A percentile compares a stretch with the other conserved stretches of the same genome.
These are phyloP conservation scores for Tachina lurida DNA, from an alignment of 2,888 invertebrate species.

Conservation along the genomic window DNA sequence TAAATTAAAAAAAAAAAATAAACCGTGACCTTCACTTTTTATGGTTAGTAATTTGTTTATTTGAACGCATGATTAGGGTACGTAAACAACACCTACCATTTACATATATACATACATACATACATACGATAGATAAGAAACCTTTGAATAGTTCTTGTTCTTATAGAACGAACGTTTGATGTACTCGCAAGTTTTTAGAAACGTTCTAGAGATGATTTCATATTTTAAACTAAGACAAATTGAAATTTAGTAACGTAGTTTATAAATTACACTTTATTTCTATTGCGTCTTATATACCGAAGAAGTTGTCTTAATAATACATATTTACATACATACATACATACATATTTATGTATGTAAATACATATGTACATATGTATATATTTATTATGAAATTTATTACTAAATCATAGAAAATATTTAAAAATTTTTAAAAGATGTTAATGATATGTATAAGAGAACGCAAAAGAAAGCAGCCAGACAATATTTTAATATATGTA, in stretches of 20 bases:
- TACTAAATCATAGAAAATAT: background rate
- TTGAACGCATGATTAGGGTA: slow-evolving; percentile 24
- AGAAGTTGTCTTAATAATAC: background rate
- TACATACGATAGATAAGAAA: background rate
- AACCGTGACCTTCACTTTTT: slow-evolving; percentile 25
- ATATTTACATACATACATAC: no score
- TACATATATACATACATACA: background rate
- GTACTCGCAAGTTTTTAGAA: background rate
- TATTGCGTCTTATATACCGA: background rate
- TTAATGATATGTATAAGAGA: background rate
- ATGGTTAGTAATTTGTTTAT: slow-evolving; percentile 13
- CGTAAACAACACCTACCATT: slow-evolving; percentile 10
- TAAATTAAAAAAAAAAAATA: no score
- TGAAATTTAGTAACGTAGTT: slow-evolving; percentile 16
- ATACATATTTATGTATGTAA: no score
- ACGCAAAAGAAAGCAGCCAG: slow-evolving; percentile 6
- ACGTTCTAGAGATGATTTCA: slow-evolving; percentile 27
- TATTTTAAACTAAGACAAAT: slow-evolving; percentile 8
- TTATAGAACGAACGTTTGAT: background rate
- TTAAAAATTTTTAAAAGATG: background rate
- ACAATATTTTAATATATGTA: background rate
- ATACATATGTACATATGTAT: no score
- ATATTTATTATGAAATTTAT: background rate
- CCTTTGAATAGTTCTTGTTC: background rate
- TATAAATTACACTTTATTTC: slow-evolving; percentile 6